Percentiles rank a stretch among this genome's conserved stretches.
These are phyloP conservation scores for Sylvicola cinctus DNA, from an alignment of 2,888 invertebrate genomes.

Conservation along the genomic window DNA sequence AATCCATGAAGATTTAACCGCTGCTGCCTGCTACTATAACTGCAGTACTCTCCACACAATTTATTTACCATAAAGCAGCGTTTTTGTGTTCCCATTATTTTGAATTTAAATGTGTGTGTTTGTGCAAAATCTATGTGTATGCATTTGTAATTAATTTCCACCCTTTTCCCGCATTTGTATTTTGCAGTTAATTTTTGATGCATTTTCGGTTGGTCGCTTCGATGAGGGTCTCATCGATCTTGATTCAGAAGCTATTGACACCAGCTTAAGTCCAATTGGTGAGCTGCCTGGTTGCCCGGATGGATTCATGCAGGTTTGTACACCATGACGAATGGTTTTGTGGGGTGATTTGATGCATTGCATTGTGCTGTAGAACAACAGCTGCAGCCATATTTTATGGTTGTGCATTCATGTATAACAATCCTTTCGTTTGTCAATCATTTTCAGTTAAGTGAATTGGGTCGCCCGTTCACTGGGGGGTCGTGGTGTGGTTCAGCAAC, in stretches of 20 bases:
- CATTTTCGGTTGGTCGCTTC: slow-evolving; percentile 69
- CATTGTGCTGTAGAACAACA: too few species aligned
- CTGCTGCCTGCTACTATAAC: too few species aligned
- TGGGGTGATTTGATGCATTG: too few species aligned
- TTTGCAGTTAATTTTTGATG: slow-evolving; percentile 61
- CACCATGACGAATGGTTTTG: too few species aligned
- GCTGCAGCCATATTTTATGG: neutral
- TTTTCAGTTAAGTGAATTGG: slow-evolving; percentile 57
- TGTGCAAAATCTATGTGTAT: too few species aligned
- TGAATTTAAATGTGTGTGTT: too few species aligned
- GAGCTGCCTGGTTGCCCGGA: slow-evolving; percentile 63
- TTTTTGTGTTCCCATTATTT: too few species aligned
- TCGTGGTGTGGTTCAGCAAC: slow-evolving; percentile 76
- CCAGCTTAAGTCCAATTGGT: slow-evolving; percentile 27
- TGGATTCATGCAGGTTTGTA: slow-evolving; percentile 65
- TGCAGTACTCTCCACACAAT: too few species aligned
- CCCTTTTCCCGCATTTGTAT: too few species aligned
- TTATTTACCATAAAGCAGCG: too few species aligned
- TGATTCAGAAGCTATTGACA: slow-evolving; percentile 24
- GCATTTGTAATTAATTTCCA: too few species aligned
- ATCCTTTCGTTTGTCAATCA: slow-evolving; percentile 1
- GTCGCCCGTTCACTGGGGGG: slow-evolving; percentile 71
- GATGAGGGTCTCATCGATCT: slow-evolving; percentile 35
- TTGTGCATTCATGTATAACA: neutral
- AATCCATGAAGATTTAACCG: too few species aligned